phyloP scores from a whole-genome alignment of 2,888 invertebrate genomes.

The Netelia fuscicornis region DNA sequence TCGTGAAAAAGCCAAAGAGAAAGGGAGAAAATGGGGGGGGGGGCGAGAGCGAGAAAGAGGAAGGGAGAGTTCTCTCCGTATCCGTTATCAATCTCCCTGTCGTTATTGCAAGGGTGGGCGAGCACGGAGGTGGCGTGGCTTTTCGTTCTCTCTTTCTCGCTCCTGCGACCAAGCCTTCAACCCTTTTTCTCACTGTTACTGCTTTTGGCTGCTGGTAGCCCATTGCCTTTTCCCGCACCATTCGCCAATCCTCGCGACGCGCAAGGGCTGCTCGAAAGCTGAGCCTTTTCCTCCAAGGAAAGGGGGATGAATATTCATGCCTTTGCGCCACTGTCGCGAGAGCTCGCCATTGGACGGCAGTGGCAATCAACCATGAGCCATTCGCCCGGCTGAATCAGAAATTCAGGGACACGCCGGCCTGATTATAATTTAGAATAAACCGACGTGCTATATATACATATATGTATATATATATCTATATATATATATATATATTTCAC shows the following conservation, averaged over 20 bases:
- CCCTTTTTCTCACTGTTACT: slow-evolving; percentile 62
- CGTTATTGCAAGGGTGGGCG: slow-evolving; percentile 68
- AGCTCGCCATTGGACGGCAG: slow-evolving; percentile 82
- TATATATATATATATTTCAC: slow-evolving; percentile 36
- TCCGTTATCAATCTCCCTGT: slow-evolving; percentile 83
- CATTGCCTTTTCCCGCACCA: slow-evolving; percentile 58
- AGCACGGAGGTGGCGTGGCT: slow-evolving; percentile 44
- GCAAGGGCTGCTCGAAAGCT: slow-evolving; percentile 71
- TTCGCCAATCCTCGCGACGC: slow-evolving; percentile 60
- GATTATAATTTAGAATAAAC: slow-evolving; percentile 66
- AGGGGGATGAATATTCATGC: slow-evolving; percentile 84
- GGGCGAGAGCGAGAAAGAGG: neutral
- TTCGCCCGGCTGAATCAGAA: slow-evolving; percentile 71
- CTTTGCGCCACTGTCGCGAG: slow-evolving; percentile 78
- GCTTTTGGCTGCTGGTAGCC: slow-evolving; percentile 66
- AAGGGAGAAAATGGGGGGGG: slow-evolving; percentile 54
- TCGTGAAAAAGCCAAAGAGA: slow-evolving; percentile 83
- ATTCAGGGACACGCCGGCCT: slow-evolving; percentile 69
- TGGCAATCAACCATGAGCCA: slow-evolving; percentile 81
- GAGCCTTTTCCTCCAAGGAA: slow-evolving; percentile 79
- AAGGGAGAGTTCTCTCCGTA: slow-evolving; percentile 69
- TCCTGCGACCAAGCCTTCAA: slow-evolving; percentile 57
- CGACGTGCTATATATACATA: neutral
- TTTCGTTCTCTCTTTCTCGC: slow-evolving; percentile 60
- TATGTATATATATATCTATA: slow-evolving; percentile 15